Conservation (phyloP, 2,888 invertebrate genomes). For the Dorcus hopei region DNA sequence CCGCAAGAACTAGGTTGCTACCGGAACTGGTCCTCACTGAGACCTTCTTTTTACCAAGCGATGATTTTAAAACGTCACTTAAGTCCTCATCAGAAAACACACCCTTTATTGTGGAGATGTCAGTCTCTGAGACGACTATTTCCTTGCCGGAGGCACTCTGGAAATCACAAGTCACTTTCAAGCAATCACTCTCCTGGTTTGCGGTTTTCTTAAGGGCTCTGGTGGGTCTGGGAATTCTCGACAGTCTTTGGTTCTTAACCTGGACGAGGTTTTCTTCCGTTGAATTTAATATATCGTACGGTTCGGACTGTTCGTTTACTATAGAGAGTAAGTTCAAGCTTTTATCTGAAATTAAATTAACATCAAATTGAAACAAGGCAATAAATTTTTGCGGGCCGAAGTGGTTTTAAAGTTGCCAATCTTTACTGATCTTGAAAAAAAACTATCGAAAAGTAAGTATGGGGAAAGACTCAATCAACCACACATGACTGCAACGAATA, state of each 20-base stretch:
- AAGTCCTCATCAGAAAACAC: slow-evolving; percentile 32
- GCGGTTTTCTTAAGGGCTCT: not conserved
- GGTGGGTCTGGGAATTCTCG: not conserved
- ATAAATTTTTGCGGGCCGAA: too few species aligned
- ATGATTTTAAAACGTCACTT: slow-evolving; percentile 32
- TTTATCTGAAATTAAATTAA: too few species aligned
- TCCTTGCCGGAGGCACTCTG: slow-evolving; percentile 45
- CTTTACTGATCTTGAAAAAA: too few species aligned
- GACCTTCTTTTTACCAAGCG: not conserved
- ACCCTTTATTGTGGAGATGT: slow-evolving; percentile 38
- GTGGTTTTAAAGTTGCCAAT: too few species aligned
- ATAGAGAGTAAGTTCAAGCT: too few species aligned
- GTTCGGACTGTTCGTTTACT: too few species aligned
- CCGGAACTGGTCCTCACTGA: not conserved
- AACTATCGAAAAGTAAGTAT: too few species aligned
- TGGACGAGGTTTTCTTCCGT: too few species aligned
- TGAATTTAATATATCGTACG: too few species aligned
- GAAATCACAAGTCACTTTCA: slow-evolving; percentile 33
- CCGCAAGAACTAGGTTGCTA: not conserved
- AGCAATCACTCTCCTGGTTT: not conserved
- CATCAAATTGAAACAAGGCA: too few species aligned
- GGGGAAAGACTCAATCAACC: too few species aligned
- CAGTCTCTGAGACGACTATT: slow-evolving; percentile 34
- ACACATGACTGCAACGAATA: too few species aligned
- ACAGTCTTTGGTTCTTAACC: not conserved